phyloP scores from a whole-genome alignment of 92 coral and sea anemone genomes.

The Palythoa caribaeorum region DNA sequence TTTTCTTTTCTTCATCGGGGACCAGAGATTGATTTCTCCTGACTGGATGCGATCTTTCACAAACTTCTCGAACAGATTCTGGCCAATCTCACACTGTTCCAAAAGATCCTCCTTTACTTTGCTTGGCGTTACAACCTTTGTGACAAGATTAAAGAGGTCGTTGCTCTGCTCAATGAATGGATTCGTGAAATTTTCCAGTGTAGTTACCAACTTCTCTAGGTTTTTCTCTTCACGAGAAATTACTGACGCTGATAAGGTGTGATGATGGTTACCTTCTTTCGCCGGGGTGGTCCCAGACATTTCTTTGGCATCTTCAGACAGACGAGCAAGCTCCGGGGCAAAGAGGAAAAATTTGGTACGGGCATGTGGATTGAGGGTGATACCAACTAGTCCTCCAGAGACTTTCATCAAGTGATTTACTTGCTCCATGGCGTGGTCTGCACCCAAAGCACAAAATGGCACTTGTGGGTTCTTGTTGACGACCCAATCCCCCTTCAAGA shows the following conservation, averaged over 20 bases:
- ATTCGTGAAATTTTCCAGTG: constrained; percentile 8
- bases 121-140: constrained; percentile 59
- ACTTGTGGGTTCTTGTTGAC: constrained; percentile 1
- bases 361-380: constrained; percentile 50
- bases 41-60: constrained; percentile 56
- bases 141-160: constrained; percentile 54
- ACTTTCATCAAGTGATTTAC: constrained; percentile 43
- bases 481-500: constrained; percentile 62
- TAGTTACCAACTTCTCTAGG: neutral
- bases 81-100: constrained; percentile 10
- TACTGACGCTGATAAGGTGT: constrained; percentile 52
- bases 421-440: constrained; percentile 68
- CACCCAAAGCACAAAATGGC: constrained; percentile 71
- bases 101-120: constrained; percentile 49
- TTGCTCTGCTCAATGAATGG: constrained; percentile 44
- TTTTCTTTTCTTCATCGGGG: constrained; percentile 66
- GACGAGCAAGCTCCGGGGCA: constrained; percentile 23
- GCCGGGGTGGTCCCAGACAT: constrained; percentile 67
- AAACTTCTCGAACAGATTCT: constrained; percentile 49
- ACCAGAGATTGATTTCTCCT: constrained; percentile 39
- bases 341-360: neutral
- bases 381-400: neutral
- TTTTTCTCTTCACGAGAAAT: constrained; percentile 63
- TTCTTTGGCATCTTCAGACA: constrained; percentile 66
- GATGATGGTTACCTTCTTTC: constrained; percentile 61